Conservation (phyloP, 2,797 vertebrate species). For the Alectoris magna region DNA sequence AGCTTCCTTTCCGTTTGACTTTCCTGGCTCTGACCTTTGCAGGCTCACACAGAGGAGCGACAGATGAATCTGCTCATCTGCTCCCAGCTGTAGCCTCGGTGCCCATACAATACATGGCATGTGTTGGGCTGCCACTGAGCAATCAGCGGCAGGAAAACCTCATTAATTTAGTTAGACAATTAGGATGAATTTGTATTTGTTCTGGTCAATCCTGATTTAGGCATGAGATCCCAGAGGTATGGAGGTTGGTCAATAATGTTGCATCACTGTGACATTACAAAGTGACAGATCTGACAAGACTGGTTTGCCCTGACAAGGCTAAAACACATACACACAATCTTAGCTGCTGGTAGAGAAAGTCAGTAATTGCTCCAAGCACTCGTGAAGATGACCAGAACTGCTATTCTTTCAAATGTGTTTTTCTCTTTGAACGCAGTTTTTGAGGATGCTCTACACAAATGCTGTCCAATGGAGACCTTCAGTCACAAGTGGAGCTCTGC, state of each 20-base stretch:
- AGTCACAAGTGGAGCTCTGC: not conserved
- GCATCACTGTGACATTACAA: not conserved
- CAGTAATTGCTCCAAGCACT: not conserved
- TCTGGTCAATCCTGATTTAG: slow-evolving; percentile 1
- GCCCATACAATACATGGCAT: not conserved
- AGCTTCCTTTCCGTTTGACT: not conserved
- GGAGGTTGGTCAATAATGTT: not conserved
- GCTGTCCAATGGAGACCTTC: not conserved
- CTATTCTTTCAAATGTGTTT: too few relatives aligned
- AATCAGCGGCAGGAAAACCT: not conserved
- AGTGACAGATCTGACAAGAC: not conserved
- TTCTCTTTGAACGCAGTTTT: not conserved
- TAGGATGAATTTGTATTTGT: slow-evolving; percentile 22
- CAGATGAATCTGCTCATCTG: not conserved
- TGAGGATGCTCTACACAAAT: not conserved
- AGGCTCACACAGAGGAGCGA: not conserved
- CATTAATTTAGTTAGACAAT: slow-evolving; percentile 31
- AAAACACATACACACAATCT: not conserved
- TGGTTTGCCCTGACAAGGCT: not conserved
- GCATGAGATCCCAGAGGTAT: slow-evolving; percentile 8
- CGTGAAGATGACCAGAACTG: not conserved
- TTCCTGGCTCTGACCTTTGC: not conserved
- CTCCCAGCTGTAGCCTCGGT: accelerated
- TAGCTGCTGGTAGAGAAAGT: not conserved
- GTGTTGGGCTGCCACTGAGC: accelerated